Percentiles rank a stretch among this genome's conserved stretches.
phyloP scores from a whole-genome alignment of 2,888 invertebrate genomes.

The Cheilosia impressa region DNA sequence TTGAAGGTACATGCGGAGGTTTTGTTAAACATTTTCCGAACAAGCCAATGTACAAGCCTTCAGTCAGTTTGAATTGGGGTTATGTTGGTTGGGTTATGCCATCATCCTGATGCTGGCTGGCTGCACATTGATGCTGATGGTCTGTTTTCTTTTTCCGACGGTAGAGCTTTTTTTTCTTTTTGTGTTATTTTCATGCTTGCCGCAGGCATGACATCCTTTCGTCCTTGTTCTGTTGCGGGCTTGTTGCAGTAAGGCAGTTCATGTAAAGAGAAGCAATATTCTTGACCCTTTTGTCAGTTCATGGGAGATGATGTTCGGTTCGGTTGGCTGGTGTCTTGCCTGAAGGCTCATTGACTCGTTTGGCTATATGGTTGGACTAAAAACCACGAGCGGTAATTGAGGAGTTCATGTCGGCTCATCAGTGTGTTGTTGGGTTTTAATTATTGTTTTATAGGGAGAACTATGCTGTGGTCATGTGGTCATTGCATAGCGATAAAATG shows the following conservation, averaged over 20 bases:
- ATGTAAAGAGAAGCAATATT: constrained; percentile 31
- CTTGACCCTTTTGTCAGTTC: constrained; percentile 69
- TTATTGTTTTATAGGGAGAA: constrained; percentile 47
- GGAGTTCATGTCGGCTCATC: constrained; percentile 26
- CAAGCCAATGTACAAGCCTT: constrained; percentile 77
- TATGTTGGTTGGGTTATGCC: constrained; percentile 70
- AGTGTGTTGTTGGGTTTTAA: constrained; percentile 40
- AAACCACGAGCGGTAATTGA: constrained; percentile 44
- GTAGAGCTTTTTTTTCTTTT: constrained; percentile 46
- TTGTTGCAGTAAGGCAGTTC: constrained; percentile 23
- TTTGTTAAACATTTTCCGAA: constrained; percentile 77
- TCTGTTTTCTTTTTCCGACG: constrained; percentile 26
- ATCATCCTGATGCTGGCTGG: constrained; percentile 57
- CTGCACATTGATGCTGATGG: constrained; percentile 56
- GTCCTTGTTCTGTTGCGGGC: constrained; percentile 44
- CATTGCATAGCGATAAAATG: constrained; percentile 12
- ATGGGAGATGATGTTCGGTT: constrained; percentile 56
- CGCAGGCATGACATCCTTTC: constrained; percentile 66
- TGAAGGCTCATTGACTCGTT: constrained; percentile 58
- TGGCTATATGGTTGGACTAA: neutral
- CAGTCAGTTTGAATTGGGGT: constrained; percentile 77
- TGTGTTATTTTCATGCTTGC: constrained; percentile 55
- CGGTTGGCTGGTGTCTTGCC: constrained; percentile 55
- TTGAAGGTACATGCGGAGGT: constrained; percentile 76
- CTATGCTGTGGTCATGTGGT: constrained; percentile 3